Percentiles rank a stretch among this genome's conserved stretches.
These are phyloP conservation scores for Nezara viridula DNA, from an alignment of 2,888 invertebrate genomes.

Conservation along the genomic window DNA sequence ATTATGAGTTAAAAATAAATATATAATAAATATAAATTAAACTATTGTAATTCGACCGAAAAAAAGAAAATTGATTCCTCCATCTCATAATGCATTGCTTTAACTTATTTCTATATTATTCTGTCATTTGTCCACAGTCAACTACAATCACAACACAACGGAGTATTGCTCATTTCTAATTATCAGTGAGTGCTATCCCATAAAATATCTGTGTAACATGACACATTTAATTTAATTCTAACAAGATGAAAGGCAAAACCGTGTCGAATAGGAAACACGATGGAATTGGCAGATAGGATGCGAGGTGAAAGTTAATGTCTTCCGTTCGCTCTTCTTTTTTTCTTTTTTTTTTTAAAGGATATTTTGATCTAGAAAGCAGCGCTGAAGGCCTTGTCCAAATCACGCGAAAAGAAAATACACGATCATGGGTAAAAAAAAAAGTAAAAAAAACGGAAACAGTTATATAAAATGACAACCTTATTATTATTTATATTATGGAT, in stretches of 20 bases:
- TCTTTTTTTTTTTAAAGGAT: too few relatives aligned
- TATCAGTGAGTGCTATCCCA: neutral
- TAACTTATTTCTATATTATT: too few relatives aligned
- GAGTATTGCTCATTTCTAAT: too few relatives aligned
- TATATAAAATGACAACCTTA: neutral
- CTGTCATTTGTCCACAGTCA: too few relatives aligned
- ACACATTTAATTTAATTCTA: neutral
- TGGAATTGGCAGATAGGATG: slow-evolving; percentile 9
- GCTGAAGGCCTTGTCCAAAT: neutral
- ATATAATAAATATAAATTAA: too few relatives aligned
- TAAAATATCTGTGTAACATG: neutral
- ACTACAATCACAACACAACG: too few relatives aligned
- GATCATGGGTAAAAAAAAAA: too few relatives aligned
- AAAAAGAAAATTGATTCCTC: too few relatives aligned
- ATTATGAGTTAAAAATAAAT: too few relatives aligned
- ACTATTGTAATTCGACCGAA: too few relatives aligned
- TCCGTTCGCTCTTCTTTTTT: slow-evolving; percentile 10
- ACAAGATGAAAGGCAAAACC: slow-evolving; percentile 26
- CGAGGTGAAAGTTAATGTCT: slow-evolving; percentile 10
- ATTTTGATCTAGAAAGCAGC: slow-evolving; percentile 14
- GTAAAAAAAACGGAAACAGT: neutral
- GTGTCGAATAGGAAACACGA: slow-evolving; percentile 7
- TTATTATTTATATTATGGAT: neutral
- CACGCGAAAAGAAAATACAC: neutral
- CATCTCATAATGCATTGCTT: too few relatives aligned